phyloP scores from a whole-genome alignment of 2,888 invertebrate species.

The Folsomia candida region DNA sequence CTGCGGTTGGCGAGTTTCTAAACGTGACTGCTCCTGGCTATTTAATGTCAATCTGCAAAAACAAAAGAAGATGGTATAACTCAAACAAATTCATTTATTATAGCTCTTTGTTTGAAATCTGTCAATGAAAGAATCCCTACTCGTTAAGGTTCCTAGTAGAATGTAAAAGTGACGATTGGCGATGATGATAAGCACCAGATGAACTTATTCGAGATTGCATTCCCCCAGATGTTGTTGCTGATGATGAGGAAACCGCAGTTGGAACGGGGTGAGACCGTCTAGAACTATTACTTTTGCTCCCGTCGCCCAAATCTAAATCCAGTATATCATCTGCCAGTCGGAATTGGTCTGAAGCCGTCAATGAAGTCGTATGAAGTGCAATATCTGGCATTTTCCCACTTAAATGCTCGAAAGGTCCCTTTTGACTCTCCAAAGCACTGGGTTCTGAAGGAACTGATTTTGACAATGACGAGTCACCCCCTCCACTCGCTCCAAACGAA shows the following conservation, averaged over 20 bases:
- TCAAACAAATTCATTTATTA: background rate
- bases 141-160: constrained; percentile 13
- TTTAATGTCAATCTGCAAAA: constrained; percentile 2
- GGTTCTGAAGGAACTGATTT: background rate
- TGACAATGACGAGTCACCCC: constrained; percentile 1
- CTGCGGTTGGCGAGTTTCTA: constrained; percentile 13
- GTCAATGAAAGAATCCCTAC: too few species aligned
- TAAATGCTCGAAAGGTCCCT: constrained; percentile 13
- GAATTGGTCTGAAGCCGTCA: constrained; percentile 16
- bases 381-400: constrained; percentile 31
- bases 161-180: constrained; percentile 2
- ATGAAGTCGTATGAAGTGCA: constrained; percentile 17
- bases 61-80: background rate
- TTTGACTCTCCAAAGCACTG: background rate
- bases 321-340: constrained; percentile 21
- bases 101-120: too few species aligned
- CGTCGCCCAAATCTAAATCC: constrained; percentile 28
- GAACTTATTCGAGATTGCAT: background rate
- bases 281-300: constrained; percentile 4
- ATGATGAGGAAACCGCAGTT: background rate
- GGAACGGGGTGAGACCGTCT: background rate
- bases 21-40: constrained; percentile 5
- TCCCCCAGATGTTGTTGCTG: background rate
- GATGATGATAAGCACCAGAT: constrained; percentile 15
- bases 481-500: constrained; percentile 4